A percentile compares a stretch with the other conserved stretches of the same genome.
phyloP scores from a whole-genome alignment of 2,888 invertebrate species.

The Patella ulyssiponensis region DNA sequence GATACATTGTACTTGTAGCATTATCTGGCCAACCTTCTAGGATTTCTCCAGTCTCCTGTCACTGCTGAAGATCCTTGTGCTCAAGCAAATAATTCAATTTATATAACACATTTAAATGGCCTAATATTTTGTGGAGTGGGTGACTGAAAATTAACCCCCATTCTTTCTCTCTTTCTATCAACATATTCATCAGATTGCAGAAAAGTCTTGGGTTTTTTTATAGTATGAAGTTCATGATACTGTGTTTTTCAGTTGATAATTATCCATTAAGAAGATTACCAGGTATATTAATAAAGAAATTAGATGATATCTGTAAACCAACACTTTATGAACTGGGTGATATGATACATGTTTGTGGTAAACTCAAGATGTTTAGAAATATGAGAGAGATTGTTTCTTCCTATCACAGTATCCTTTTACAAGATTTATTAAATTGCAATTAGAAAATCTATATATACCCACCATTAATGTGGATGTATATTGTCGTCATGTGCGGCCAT shows the following conservation, averaged over 20 bases:
- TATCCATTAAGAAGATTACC: not conserved
- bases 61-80: too few species aligned
- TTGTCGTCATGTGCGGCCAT: not conserved
- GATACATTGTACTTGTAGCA: too few species aligned
- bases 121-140: too few species aligned
- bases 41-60: too few species aligned
- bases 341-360: constrained; percentile 55
- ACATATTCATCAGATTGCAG: too few species aligned
- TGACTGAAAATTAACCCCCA: too few species aligned
- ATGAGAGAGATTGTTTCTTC: constrained; percentile 52
- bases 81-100: too few species aligned
- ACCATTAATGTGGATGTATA: not conserved
- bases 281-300: not conserved
- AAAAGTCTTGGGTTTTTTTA: not conserved
- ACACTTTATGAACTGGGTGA: constrained; percentile 49
- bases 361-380: constrained; percentile 53
- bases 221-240: too few species aligned
- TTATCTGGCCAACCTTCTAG: too few species aligned
- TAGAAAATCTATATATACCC: too few species aligned
- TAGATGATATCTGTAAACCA: constrained; percentile 1
- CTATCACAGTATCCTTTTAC: constrained; percentile 53
- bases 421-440: not conserved
- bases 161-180: too few species aligned
- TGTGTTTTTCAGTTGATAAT: not conserved
- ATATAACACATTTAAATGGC: too few species aligned